Percentiles rank a stretch among this genome's conserved stretches.
phyloP scores from a whole-genome alignment of 2,888 invertebrate genomes.

The Eudemis profundana region DNA sequence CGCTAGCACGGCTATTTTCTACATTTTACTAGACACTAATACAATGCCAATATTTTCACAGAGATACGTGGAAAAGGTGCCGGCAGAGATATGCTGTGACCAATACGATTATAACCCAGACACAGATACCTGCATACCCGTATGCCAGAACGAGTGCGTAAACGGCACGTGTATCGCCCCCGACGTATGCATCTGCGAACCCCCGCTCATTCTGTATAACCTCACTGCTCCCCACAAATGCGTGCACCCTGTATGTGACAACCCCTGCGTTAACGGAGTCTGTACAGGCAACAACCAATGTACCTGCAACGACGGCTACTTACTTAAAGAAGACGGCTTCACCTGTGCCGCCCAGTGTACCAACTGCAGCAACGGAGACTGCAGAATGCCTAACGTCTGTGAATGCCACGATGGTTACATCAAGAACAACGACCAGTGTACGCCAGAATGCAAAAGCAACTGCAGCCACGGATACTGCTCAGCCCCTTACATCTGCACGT shows the following conservation, averaged over 20 bases:
- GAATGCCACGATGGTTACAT: conserved; percentile 38
- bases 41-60: not conserved
- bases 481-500: conserved; percentile 64
- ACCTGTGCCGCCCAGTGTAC: conserved; percentile 47
- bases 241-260: conserved; percentile 64
- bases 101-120: conserved; percentile 13
- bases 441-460: conserved; percentile 14
- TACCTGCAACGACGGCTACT: conserved; percentile 13
- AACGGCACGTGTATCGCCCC: conserved; percentile 62
- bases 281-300: conserved; percentile 31
- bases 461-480: conserved; percentile 65
- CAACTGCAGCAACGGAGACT: conserved; percentile 55
- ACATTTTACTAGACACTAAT: not conserved
- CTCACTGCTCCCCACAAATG: conserved; percentile 45
- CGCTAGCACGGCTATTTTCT: no score
- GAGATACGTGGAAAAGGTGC: not conserved
- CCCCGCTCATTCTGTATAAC: conserved; percentile 51
- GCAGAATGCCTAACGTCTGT: conserved; percentile 62
- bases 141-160: conserved; percentile 56
- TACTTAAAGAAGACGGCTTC: not conserved
- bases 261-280: conserved; percentile 64
- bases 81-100: conserved; percentile 27
- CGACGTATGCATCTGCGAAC: conserved; percentile 60
- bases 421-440: not conserved
- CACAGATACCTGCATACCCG: conserved; percentile 40